Conservation (phyloP, 2,888 invertebrate species). For the Phalera bucephala region DNA sequence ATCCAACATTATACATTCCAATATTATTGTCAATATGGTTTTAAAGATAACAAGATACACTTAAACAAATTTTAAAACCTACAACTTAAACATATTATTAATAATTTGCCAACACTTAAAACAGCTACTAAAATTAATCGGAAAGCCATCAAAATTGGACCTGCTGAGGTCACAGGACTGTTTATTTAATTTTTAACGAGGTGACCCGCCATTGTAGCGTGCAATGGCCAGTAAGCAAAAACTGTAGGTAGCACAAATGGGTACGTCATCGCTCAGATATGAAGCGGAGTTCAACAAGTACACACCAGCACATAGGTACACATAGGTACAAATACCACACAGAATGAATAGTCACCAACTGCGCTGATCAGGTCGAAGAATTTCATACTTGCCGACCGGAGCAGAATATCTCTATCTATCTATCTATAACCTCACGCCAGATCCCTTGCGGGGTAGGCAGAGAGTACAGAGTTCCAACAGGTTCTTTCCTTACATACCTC, state of each 20-base stretch:
- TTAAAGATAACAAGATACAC: not conserved
- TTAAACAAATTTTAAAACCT: conserved; percentile 9
- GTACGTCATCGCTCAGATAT: too few relatives aligned
- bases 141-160: conserved; percentile 6
- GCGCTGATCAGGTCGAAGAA: too few relatives aligned
- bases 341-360: too few relatives aligned
- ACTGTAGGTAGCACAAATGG: not conserved
- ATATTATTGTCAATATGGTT: not conserved
- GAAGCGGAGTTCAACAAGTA: too few relatives aligned
- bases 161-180: conserved; percentile 4
- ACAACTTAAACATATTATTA: conserved; percentile 12
- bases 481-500: too few relatives aligned
- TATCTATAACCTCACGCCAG: too few relatives aligned
- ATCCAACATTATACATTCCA: not conserved
- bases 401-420: too few relatives aligned
- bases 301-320: too few relatives aligned
- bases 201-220: conserved; percentile 3
- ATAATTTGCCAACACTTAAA: conserved; percentile 11
- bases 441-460: too few relatives aligned
- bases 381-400: too few relatives aligned
- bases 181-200: conserved; percentile 24
- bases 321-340: too few relatives aligned
- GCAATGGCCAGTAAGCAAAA: not conserved
- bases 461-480: too few relatives aligned
- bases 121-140: conserved; percentile 2